phyloP scores from a whole-genome alignment of 2,113 vertebrate genomes.

The Cyprinodon brontotheroides region DNA sequence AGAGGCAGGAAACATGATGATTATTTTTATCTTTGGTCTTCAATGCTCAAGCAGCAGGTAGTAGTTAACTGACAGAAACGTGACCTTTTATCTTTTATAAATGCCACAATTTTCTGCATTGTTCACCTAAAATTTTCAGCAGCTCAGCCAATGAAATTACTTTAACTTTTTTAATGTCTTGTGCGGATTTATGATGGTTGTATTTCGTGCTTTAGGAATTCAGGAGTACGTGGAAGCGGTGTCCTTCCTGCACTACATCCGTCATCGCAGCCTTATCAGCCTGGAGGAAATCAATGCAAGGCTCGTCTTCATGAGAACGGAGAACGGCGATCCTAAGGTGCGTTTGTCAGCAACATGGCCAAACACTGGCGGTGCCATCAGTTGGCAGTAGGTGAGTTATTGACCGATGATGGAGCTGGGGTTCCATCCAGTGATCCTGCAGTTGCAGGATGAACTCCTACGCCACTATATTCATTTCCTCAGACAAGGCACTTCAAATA shows the following conservation, averaged over 20 bases:
- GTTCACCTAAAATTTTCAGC: background rate
- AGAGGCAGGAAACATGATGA: constrained; percentile 57
- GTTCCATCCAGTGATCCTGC: too few relatives aligned
- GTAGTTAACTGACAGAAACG: constrained; percentile 19
- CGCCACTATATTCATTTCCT: too few relatives aligned
- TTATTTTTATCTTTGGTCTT: constrained; percentile 59
- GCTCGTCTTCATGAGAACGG: constrained; percentile 85
- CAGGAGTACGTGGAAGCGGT: constrained; percentile 97
- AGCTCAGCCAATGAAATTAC: constrained; percentile 4
- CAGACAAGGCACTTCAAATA: background rate
- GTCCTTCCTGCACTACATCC: constrained; percentile 96
- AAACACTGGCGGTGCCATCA: too few relatives aligned
- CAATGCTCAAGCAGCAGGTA: constrained; percentile 33
- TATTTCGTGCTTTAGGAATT: constrained; percentile 80
- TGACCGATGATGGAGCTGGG: too few relatives aligned
- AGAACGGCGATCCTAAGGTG: constrained; percentile 76
- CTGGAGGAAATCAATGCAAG: constrained; percentile 93
- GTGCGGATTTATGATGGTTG: constrained; percentile 4
- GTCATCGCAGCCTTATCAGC: constrained; percentile 89
- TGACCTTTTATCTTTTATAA: too few relatives aligned
- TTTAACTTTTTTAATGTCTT: background rate
- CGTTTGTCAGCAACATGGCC: background rate
- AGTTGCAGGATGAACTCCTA: too few relatives aligned
- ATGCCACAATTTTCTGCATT: background rate
- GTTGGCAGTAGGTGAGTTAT: too few relatives aligned